These are phyloP conservation scores for Polydrusus pterygomalis DNA, from an alignment of 2,888 invertebrate genomes.

Conservation along the genomic window DNA sequence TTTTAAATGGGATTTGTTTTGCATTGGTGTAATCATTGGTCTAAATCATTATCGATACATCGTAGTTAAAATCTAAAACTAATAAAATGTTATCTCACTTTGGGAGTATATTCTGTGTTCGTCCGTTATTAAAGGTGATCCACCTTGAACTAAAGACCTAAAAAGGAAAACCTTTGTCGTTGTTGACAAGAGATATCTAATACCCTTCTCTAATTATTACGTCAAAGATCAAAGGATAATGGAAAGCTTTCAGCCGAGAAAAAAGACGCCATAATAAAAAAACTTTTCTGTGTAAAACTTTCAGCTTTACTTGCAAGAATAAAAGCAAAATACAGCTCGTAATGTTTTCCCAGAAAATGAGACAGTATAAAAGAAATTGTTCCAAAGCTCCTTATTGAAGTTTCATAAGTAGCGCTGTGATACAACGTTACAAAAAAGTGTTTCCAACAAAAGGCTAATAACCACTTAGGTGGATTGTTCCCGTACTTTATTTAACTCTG, in stretches of 20 bases:
- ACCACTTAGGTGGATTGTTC: neutral
- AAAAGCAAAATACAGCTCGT: conserved; percentile 16
- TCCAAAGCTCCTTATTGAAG: conserved; percentile 32
- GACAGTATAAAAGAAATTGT: conserved; percentile 41
- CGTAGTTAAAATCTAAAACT: too few species aligned
- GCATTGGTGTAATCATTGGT: too few species aligned
- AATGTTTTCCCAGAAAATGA: conserved; percentile 38
- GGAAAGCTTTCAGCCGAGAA: conserved; percentile 1
- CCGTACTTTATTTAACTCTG: neutral
- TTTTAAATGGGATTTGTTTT: too few species aligned
- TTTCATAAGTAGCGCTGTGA: conserved; percentile 17
- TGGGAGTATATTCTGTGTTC: neutral
- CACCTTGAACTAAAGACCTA: neutral
- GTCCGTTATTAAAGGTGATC: too few species aligned
- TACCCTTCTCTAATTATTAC: conserved; percentile 1
- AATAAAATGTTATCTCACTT: too few species aligned
- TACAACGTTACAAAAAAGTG: conserved; percentile 25
- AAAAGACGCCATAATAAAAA: conserved; percentile 17
- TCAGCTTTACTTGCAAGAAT: conserved; percentile 16
- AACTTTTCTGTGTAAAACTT: conserved; percentile 13
- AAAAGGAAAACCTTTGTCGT: neutral
- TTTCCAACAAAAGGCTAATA: conserved; percentile 32
- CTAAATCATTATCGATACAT: too few species aligned
- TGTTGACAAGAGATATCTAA: neutral
- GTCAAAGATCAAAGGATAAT: conserved; percentile 18